Base-by-base conservation (phyloP, 1,140 invertebrate species). In the Drosophila obscura region DNA sequence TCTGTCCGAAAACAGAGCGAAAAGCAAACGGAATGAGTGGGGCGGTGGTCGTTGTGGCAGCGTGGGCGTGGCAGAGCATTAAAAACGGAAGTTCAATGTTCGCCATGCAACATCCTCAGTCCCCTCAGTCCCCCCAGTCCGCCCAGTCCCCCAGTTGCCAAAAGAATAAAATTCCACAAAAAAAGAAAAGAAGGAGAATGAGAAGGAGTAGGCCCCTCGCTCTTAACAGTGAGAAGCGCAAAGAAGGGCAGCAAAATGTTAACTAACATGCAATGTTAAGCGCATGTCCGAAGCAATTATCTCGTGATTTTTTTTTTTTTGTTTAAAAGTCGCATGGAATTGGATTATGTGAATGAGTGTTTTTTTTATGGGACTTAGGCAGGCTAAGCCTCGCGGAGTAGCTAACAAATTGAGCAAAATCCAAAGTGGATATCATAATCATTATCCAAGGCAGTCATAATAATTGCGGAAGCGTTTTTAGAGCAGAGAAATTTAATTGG, bases 1-100 rank as follows among this genome's bases (percentile, higher is more conserved):
- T 58, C 52, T 83, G 71, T 58, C 49, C 46, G 49, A 50, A 49
- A 50, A 26, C 31, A 65, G 49, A 65, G 35, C 28, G 49, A 50
- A 72, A 55, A 51, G 56, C 35, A 11, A 69, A 69, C 52, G 35
- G 31, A 45, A 57, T 45, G 60, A 64, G 62, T 39, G 35, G 69
- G 45, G 73, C 63, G 76, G 76, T 57, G 76, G 73, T 43, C 24
- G 24, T 19, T 44, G 56, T 49, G 45, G 35, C 28, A 19, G 39
- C 16, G 45, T 73, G 71, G 71, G 71, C 68, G 69, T 56, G 65
- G 65, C 67, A 26, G 61, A 24, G 49, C 60, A 74, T 75, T 60
- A 59, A 60, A 80, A 84, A 68, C 80, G 81, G 81, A 84, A 84
- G 80, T 84, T 84, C 80, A 77, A 72, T 84, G 80, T 41, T 69